Base-by-base conservation (phyloP, 2,113 vertebrate genomes). In the Leptobrachium leishanense region DNA sequence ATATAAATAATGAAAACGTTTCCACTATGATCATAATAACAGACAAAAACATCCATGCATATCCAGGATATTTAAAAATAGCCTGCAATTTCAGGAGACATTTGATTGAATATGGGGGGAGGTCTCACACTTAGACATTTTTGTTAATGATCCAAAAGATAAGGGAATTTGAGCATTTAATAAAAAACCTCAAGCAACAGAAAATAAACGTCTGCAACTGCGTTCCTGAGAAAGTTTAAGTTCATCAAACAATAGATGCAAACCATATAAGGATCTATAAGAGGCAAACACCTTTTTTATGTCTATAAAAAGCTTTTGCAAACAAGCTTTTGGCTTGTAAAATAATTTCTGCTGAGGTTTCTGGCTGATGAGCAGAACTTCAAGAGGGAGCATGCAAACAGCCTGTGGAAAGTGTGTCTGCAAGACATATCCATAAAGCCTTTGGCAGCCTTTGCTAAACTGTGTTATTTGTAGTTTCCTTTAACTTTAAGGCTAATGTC, bases 271-370 rank as follows among this genome's bases (percentile, higher is more conserved):
- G 62, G 62, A 10, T 64, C 31, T 20, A 31, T 5, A 64, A 50
- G 44, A 68, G 6, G 10, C 42, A 68, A 68, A 68, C 67, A 68
- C 67, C 41, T 43, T 68, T 12, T 43, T 68, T 43, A 8, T 15
- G 41, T 15, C 6, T 50, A 8, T 5, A 39, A 15, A 13, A 43
- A 42, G 43, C 42, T 11, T 43, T n/a, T 50, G 7, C 15, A 3
- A 70, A 70, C n/a, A 70, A 8, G 43, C 43, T 70, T 43, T 70
- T 70, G 68, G 68, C 68, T 13, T 2, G 8, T 6, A 50, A n/a
- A 9, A 4, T 44, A n/a, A 15, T 50, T 50, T 7, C 6, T 20
- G 13, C 6, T 4, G n/a, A 31, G 13, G 5, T 70, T 8, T 70
- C 68, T 46, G 68, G 68, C 68, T 70, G 68, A 15, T 2, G 20